Evolutionary conservation across 2,888 invertebrate species (phyloP), one percentile per base, ranked within the genome.

Genomic region (Arrhopalites spinosus): DNA sequence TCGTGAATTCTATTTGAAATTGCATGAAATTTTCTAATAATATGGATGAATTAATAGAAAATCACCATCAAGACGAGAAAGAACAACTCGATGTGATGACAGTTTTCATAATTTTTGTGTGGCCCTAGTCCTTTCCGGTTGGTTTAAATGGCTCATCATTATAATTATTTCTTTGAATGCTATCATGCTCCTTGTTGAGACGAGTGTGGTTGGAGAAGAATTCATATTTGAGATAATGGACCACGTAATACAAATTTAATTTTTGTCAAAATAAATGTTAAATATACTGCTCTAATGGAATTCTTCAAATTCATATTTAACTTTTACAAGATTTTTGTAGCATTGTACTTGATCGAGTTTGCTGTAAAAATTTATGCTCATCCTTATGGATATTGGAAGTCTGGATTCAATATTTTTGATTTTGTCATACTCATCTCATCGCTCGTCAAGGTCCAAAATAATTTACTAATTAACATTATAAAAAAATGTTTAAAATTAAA

Each of bases 321-420:
- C 56, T 27, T 20, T 36, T 23, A n/a, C 11, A 43, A 25, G 47
- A 53, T 63, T 25, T 50, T 11, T 27, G 20, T 29, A 30, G 30
- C 27, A 56, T 64, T 13, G 11, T 47, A 3, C 45, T 20, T 36
- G 8, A 50, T n/a, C 15, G 17, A 15, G 15, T 50, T 50, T 50
- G 15, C n/a, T 3, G n/a, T n/a, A 17, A 81, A 81, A 63, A 73
- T 81, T 25, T 82, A 81, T 70, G 81, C 82, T 8, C 80, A 79
- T 67, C 81, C 82, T 0, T 77, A 79, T 25, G 59, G 69, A 25
- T 82, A 79, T 64, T 82, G 81, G 75, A 75, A 47, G 25, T 79
- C 80, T 53, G 80, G 81, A 11, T 81, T 79, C 61, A 81, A 81
- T 45, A n/a, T 77, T 7, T 82, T 82, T 73, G 82, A 82, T 59